Percentiles rank a stretch among this genome's conserved stretches.
Evolutionary conservation across 2,797 vertebrate genomes (phyloP).

Genomic region (Paramormyrops hopkinsi): DNA sequence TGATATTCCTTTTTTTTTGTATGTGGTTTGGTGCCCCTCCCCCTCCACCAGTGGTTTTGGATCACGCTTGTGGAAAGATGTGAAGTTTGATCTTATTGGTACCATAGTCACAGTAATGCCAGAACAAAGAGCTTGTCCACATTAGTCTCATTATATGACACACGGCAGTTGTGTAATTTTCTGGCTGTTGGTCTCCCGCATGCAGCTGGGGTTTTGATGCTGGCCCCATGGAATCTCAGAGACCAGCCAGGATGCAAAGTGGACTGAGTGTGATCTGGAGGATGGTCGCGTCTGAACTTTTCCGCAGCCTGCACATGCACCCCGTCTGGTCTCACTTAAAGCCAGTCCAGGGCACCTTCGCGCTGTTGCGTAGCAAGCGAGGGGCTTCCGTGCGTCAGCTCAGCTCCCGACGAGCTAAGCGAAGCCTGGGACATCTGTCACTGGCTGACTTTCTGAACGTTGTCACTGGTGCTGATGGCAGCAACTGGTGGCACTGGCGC

Average conservation of each 20-base stretch:
- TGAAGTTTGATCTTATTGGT: not conserved
- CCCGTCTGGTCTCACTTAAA: not conserved
- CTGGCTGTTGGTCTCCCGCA: not conserved
- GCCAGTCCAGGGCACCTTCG: not conserved
- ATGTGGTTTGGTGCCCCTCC: not conserved
- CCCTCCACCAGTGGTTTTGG: not conserved
- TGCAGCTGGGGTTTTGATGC: not conserved
- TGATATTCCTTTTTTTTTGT: constrained; percentile 1
- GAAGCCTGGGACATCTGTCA: not conserved
- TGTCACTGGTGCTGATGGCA: not conserved
- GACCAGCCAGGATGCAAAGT: not conserved
- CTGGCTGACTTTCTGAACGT: not conserved
- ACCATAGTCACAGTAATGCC: not conserved
- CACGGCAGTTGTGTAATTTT: not conserved
- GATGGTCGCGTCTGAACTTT: not conserved
- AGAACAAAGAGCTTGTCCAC: not conserved
- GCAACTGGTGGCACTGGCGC: not conserved
- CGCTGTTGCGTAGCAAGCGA: not conserved
- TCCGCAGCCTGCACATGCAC: not conserved
- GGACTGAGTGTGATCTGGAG: not conserved
- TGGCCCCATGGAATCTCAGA: not conserved
- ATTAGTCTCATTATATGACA: not conserved
- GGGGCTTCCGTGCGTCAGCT: not conserved
- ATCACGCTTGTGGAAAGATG: not conserved
- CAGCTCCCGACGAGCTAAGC: not conserved